Evolutionary conservation across 2,888 invertebrate species (phyloP), one percentile per base, ranked within the genome.

Genomic region (Conus canariensis): DNA sequence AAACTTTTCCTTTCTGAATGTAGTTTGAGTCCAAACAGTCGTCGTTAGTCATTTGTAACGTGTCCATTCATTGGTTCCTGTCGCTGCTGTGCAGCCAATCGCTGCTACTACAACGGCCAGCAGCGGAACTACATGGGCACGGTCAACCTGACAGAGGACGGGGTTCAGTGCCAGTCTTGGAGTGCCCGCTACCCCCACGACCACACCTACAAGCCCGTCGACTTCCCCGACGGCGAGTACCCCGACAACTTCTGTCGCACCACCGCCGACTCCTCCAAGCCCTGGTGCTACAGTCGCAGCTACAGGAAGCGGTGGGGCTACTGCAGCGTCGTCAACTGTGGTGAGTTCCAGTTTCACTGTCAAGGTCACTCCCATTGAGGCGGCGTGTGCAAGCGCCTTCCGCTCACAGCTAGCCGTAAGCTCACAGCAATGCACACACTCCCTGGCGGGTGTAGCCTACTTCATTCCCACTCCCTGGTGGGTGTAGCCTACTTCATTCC

Each of bases 231-330:
- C 86, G 90, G 91, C 4, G 80, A 80, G 22, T 93, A 93, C 77
- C 94, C 95, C 19, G 93, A 94, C 19, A 95, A 95, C 90, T 95
- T 91, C 92, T 95, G 95, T 88, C 92, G 95, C 70, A 95, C 94
- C 10, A 95, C 95, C 8, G 91, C 93, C n/a, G 95, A 94, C 90
- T 94, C 94, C 1, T 93, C 94, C 60, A 90, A 93, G 85, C 95
- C 95, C 12, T 95, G 95, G 95, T 95, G 95, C 86, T 95, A 95
- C 86, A 95, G 95, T 8, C 93, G 92, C 0, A 94, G 94, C 87
- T 91, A 92, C 22, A 88, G 92, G 25, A 92, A 92, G 22, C 90
- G 95, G 87, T 95, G 95, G 95, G 94, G 94, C 86, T 93, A 95
- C 88, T 95, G 95, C 88, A 93, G 93, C 85, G 93, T 95, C 19